phyloP scores from a whole-genome alignment of 2,888 invertebrate genomes.

The Meandrusa payeni region DNA sequence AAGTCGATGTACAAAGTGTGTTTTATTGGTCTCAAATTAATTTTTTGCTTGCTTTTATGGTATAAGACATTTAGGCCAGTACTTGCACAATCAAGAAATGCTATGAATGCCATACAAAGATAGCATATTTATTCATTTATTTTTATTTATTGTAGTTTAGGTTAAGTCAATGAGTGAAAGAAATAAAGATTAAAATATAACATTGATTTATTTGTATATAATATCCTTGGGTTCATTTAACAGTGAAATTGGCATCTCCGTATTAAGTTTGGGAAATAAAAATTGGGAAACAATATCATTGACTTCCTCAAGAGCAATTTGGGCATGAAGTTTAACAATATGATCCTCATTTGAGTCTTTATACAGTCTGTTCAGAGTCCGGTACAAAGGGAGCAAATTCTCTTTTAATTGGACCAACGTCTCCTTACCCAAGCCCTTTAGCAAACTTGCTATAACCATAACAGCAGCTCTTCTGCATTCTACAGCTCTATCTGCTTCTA shows the following conservation, averaged over 20 bases:
- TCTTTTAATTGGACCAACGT: slow-evolving; percentile 84
- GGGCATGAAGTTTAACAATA: slow-evolving; percentile 86
- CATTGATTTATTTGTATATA: slow-evolving; percentile 46
- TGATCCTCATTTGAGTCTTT: slow-evolving; percentile 83
- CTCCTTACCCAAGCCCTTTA: slow-evolving; percentile 88
- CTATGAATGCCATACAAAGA: slow-evolving; percentile 43
- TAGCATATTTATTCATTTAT: slow-evolving; percentile 16
- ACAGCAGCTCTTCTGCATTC: slow-evolving; percentile 90
- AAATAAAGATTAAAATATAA: slow-evolving; percentile 29
- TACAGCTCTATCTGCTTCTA: slow-evolving; percentile 85
- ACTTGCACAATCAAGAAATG: slow-evolving; percentile 27
- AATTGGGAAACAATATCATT: slow-evolving; percentile 84
- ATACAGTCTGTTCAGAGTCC: slow-evolving; percentile 84
- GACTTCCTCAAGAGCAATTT: slow-evolving; percentile 88
- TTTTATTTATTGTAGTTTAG: slow-evolving; percentile 15
- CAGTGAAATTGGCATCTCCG: slow-evolving; percentile 80
- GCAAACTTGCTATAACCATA: slow-evolving; percentile 86
- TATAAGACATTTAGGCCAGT: slow-evolving; percentile 32
- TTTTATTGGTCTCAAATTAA: slow-evolving; percentile 8
- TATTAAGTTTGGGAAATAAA: slow-evolving; percentile 78
- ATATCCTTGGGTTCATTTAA: slow-evolving; percentile 39
- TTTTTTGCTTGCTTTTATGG: slow-evolving; percentile 10
- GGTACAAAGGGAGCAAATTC: slow-evolving; percentile 85
- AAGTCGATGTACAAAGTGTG: slow-evolving; percentile 2
- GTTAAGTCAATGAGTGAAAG: slow-evolving; percentile 36